Evolutionary conservation across 2,113 vertebrate species (phyloP).

Genomic region (Empidonax traillii): DNA sequence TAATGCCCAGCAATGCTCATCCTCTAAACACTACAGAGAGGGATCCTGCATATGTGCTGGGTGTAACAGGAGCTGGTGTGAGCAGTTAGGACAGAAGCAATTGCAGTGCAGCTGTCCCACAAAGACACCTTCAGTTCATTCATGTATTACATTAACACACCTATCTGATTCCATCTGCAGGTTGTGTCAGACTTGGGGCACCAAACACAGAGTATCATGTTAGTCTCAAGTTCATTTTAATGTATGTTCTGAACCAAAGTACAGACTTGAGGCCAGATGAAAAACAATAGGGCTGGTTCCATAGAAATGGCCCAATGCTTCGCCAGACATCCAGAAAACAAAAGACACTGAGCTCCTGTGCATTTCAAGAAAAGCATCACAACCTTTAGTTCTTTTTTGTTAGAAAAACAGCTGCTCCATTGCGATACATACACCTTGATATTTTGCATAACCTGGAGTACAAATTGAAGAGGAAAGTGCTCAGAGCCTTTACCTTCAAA

Average conservation of each 20-base stretch:
- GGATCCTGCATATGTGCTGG: not conserved
- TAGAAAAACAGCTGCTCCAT: not conserved
- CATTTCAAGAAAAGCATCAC: not conserved
- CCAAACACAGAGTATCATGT: accelerated
- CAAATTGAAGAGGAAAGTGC: not conserved
- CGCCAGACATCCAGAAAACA: not conserved
- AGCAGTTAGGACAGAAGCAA: not conserved
- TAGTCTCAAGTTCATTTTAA: not conserved
- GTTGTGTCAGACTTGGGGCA: not conserved
- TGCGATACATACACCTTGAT: not conserved
- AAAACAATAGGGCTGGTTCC: not conserved
- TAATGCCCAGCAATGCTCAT: not conserved
- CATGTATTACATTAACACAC: accelerated
- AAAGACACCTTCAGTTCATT: not conserved
- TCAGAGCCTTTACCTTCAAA: conserved; percentile 85
- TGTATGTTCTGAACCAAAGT: not conserved
- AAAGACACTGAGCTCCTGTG: not conserved
- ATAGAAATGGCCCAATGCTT: not conserved
- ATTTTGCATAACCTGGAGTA: not conserved
- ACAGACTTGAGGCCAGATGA: not conserved
- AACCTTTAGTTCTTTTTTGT: not conserved
- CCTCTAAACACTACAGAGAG: not conserved
- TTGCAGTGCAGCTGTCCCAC: not conserved
- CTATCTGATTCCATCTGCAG: not conserved
- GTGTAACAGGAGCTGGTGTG: not conserved